Base-by-base conservation (phyloP, 92 coral and sea anemone species). In the Porites evermanni region DNA sequence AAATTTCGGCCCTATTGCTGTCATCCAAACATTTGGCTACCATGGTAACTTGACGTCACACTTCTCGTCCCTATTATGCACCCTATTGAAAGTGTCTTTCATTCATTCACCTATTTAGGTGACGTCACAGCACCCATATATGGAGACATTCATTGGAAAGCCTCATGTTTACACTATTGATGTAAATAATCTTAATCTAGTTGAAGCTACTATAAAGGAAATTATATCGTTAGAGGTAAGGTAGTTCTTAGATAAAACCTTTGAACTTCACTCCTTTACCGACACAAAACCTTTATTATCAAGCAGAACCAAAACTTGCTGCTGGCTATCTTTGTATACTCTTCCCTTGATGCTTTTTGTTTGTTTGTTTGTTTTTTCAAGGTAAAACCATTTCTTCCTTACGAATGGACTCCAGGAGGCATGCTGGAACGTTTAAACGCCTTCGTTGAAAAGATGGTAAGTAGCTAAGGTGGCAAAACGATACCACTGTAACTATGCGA, bases 331-430 rank as follows among this genome's bases (percentile, higher is more conserved):
- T 38, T 38, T 38, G 47, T 38, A 38, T 38, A 6, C 4, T 38
- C 5, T 38, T 38, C 6, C 47, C 47, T 38, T 38, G 47, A 38
- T 38, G 6, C 6, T 38, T 38, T 38, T 38, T 38, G 47, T 38
- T 8, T 24, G 4, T 13, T 13, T 68, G 17, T 10, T 8, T 29
- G 26, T 14, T 53, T 1, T n/a, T 76, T 70, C n/a, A 52, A 91
- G 94, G 92, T 88, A 16, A 84, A 59, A 29, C 92, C 94, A 14
- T 88, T 71, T 38, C 88, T 91, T 23, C 90, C 94, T 8, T 70
- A 88, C 8, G 94, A 91, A 77, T 91, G 92, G 92, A 91, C 94
- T 11, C 89, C 92, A 18, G 82, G 85, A 76, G 94, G 92, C 78
- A 91, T 91, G 94, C 51, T 91, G 64, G 94, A 88, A 70, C 87